These are phyloP conservation scores for Pararge aegeria DNA, from an alignment of 1,140 invertebrate species.

Conservation along the genomic window DNA sequence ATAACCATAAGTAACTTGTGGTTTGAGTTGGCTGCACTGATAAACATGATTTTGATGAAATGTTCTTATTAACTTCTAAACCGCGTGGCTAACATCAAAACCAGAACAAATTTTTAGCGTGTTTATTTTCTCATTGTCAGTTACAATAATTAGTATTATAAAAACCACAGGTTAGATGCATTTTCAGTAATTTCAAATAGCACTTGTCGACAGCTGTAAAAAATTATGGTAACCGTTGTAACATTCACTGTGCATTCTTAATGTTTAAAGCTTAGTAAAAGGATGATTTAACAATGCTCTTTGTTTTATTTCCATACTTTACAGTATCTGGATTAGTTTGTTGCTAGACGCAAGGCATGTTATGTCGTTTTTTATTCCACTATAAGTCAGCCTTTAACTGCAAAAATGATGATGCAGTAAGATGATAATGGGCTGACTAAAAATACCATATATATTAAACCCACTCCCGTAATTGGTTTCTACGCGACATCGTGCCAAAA, in stretches of 20 bases:
- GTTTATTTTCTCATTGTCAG: too few species aligned
- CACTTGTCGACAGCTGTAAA: conserved; percentile 7
- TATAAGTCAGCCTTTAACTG: too few species aligned
- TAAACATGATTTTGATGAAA: background rate
- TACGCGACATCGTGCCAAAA: too few species aligned
- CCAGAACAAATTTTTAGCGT: background rate
- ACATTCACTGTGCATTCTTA: conserved; percentile 70
- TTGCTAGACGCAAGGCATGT: too few species aligned
- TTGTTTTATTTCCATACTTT: conserved; percentile 30
- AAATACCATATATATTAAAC: too few species aligned
- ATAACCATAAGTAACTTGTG: background rate
- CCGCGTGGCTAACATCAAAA: background rate
- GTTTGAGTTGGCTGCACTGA: background rate
- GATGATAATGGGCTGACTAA: too few species aligned
- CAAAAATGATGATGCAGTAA: too few species aligned
- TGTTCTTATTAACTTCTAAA: too few species aligned
- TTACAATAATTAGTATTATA: conserved; percentile 8
- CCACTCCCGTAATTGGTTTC: too few species aligned
- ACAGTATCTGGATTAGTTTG: too few species aligned
- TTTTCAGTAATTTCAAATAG: conserved; percentile 4
- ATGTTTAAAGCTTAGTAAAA: conserved; percentile 76
- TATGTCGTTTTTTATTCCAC: too few species aligned
- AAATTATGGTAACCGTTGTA: conserved; percentile 53
- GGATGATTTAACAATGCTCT: conserved; percentile 56
- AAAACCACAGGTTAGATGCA: conserved; percentile 10